Base-by-base conservation (phyloP, 2,113 vertebrate genomes). In the Actenoides lindsayi region DNA sequence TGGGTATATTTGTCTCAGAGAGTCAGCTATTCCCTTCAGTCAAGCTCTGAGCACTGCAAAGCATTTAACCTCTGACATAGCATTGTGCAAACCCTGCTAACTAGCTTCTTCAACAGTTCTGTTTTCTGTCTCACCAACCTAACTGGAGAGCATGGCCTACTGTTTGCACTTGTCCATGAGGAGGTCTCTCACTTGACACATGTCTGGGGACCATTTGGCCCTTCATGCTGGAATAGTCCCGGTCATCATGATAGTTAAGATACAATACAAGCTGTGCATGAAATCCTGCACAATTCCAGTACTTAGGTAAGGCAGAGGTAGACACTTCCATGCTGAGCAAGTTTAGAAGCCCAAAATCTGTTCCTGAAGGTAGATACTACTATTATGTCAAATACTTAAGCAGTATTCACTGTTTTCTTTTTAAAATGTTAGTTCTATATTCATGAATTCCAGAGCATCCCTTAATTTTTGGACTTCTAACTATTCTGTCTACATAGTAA, bases 11-110 rank as follows among this genome's bases (percentile, higher is more conserved):
- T 80, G 35, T 17, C 68, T 76, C 42, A 75, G 27, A 13, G 11
- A 69, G 60, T 16, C 54, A 46, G 21, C 42, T 57, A 16, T 37
- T 57, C 13, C 30, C 30, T 59, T 83, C 67, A 65, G n/a, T 12
- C 35, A 21, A 12, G 30, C 39, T 83, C 71, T 80, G 54, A 68
- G 53, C 3, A 2, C 35, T 27, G 19, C 69, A 48, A 35, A 81
- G 23, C 1, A 0, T 1, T 4, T 10, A 60, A 56, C 6, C 25
- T 59, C 39, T 37, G 48, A 31, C 53, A 77, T 2, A 33, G 9
- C 50, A 25, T 6, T 3, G 2, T 33, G 30, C 41, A 81, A 74
- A 53, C 33, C 35, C 30, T 62, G 33, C 16, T 62, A 56, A 65
- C 2, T 7, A 51, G 28, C 8, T 69, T 7, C 39, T 64, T 50